phyloP scores from a whole-genome alignment of 2,113 vertebrate species.

The Nothobranchius furzeri region DNA sequence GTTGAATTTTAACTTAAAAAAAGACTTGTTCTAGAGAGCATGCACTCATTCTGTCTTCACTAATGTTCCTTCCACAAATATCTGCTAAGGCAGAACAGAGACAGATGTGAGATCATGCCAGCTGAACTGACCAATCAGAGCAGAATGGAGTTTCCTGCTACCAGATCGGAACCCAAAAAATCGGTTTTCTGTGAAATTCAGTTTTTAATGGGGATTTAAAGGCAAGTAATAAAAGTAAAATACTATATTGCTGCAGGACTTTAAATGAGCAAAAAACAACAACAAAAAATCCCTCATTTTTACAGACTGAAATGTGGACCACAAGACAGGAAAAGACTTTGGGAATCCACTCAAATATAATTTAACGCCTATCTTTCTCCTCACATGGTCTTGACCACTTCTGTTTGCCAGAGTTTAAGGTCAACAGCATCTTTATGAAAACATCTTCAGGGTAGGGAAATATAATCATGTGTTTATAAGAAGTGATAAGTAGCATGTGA shows the following conservation, averaged over 20 bases:
- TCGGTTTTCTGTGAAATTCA: not conserved
- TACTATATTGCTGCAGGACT: conserved; percentile 38
- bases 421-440: conserved; percentile 25
- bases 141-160: not conserved
- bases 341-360: not conserved
- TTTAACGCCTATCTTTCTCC: not conserved
- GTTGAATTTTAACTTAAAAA: too few relatives aligned
- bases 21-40: not conserved
- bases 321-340: not conserved
- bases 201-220: not conserved
- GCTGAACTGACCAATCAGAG: not conserved
- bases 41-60: not conserved
- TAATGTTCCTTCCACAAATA: not conserved
- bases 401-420: conserved; percentile 31
- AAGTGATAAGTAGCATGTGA: conserved; percentile 34
- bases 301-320: conserved; percentile 51
- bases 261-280: conserved; percentile 3
- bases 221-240: conserved; percentile 43
- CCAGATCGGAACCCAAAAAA: not conserved
- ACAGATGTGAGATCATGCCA: not conserved
- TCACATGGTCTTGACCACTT: conserved; percentile 6
- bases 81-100: not conserved
- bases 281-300: not conserved
- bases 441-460: conserved; percentile 17
- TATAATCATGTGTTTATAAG: conserved; percentile 52